Conservation (phyloP, 2,113 vertebrate species). For the Lophius piscatorius region DNA sequence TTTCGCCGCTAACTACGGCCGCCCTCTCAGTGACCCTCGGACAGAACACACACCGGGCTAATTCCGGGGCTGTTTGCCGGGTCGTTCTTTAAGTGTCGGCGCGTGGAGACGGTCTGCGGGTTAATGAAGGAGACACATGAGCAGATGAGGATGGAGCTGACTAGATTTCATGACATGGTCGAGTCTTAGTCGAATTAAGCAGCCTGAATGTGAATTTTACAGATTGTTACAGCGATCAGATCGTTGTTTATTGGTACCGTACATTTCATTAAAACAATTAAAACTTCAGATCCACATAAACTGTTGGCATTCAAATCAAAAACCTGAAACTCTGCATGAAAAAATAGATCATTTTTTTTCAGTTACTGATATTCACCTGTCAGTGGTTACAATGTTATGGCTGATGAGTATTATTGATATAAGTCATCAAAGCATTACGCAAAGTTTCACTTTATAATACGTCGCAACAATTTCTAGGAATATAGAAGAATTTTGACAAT, state of each 20-base stretch:
- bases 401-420: too few relatives aligned
- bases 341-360: too few relatives aligned
- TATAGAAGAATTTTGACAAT: not conserved
- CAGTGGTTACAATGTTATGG: too few relatives aligned
- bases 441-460: too few relatives aligned
- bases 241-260: too few relatives aligned
- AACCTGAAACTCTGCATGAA: too few relatives aligned
- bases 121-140: not conserved
- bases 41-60: slow-evolving; percentile 72
- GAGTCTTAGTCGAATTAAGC: not conserved
- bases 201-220: not conserved
- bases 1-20: slow-evolving; percentile 81
- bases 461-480: not conserved
- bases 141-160: slow-evolving; percentile 4
- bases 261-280: too few relatives aligned
- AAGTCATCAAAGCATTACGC: too few relatives aligned
- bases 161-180: not conserved
- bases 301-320: too few relatives aligned
- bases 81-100: slow-evolving; percentile 8
- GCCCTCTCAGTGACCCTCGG: slow-evolving; percentile 79
- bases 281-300: too few relatives aligned
- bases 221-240: too few relatives aligned
- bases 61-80: slow-evolving; percentile 29
- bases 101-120: not conserved
- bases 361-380: too few relatives aligned